phyloP scores from a whole-genome alignment of 2,888 invertebrate genomes.

The Coelinius sp. region DNA sequence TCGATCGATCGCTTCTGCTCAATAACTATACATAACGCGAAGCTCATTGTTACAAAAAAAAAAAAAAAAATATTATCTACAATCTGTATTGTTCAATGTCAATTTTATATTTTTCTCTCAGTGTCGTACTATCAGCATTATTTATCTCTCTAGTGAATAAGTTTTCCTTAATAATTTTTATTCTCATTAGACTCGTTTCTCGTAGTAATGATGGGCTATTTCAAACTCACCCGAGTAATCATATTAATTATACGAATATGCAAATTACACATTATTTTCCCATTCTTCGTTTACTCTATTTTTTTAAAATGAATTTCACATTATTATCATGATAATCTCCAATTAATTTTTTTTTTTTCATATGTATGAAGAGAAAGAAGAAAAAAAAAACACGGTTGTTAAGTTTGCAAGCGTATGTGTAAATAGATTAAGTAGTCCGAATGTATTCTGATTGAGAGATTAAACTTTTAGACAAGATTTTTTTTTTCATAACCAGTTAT shows the following conservation, averaged over 20 bases:
- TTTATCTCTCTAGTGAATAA: neutral
- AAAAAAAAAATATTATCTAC: neutral
- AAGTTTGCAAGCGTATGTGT: slow-evolving; percentile 56
- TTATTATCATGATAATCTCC: neutral
- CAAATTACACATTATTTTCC: neutral
- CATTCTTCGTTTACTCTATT: neutral
- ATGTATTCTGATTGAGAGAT: slow-evolving; percentile 4
- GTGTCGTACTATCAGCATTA: neutral
- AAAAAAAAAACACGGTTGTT: slow-evolving; percentile 40
- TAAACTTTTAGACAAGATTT: neutral
- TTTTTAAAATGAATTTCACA: neutral
- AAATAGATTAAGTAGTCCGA: slow-evolving; percentile 53
- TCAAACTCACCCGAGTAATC: neutral
- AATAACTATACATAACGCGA: neutral
- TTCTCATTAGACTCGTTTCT: neutral
- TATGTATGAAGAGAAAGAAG: neutral
- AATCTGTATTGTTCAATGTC: neutral
- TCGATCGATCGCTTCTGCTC: slow-evolving; percentile 8
- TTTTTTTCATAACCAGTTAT: neutral
- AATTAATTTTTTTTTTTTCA: slow-evolving; percentile 3
- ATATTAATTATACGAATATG: neutral
- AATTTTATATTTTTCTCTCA: neutral
- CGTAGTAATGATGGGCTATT: neutral
- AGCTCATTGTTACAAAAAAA: neutral
- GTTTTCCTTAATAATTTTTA: neutral